phyloP scores from a whole-genome alignment of 2,888 invertebrate species.

The Argynnis bischoffii region DNA sequence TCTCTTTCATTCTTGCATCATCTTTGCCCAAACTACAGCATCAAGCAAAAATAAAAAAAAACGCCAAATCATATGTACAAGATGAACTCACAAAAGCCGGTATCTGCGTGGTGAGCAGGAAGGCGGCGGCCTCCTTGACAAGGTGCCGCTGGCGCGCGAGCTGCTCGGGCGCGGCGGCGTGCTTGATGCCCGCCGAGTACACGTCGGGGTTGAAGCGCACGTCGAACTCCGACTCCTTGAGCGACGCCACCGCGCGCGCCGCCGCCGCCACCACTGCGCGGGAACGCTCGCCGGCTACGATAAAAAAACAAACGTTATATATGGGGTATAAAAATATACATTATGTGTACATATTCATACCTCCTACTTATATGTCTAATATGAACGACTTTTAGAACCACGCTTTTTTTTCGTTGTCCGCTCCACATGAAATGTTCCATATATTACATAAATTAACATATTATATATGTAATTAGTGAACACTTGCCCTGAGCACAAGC shows the following conservation, averaged over 20 bases:
- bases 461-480: neutral
- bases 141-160: slow-evolving; percentile 93
- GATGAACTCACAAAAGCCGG: slow-evolving; percentile 91
- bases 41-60: no score
- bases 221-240: slow-evolving; percentile 97
- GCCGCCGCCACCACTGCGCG: slow-evolving; percentile 95
- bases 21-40: no score
- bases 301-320: no score
- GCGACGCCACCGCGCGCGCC: slow-evolving; percentile 94
- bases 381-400: no score
- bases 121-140: slow-evolving; percentile 97
- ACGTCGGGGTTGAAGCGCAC: slow-evolving; percentile 99
- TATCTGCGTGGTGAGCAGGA: slow-evolving; percentile 95
- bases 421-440: no score
- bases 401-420: neutral
- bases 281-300: slow-evolving; percentile 88
- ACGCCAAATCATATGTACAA: no score
- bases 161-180: slow-evolving; percentile 86
- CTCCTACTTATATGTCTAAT: no score
- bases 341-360: no score
- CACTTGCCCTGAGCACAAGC: no score
- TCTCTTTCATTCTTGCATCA: no score
- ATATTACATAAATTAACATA: neutral
- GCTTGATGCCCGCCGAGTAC: slow-evolving; percentile 96
- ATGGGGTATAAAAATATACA: no score